Evolutionary conservation across 2,113 vertebrate species (phyloP).

Genomic region (Micromys minutus): DNA sequence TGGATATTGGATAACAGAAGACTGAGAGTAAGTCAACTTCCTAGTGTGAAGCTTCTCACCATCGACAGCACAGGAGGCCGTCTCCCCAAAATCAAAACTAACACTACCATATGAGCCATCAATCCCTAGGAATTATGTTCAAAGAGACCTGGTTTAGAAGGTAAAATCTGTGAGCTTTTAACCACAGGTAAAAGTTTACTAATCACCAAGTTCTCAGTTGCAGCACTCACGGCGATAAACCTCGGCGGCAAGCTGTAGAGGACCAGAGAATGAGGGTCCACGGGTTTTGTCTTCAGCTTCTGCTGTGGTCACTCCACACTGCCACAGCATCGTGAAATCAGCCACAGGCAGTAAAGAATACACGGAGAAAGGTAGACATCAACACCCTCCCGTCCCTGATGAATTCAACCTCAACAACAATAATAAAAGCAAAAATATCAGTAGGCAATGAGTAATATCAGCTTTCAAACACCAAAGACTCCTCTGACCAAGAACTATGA

Average conservation of each 20-base stretch:
- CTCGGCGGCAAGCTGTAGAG: neutral
- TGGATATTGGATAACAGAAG: neutral
- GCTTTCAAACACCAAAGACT: neutral
- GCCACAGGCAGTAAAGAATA: neutral
- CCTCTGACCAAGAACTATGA: constrained; percentile 16
- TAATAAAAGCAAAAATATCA: constrained; percentile 8
- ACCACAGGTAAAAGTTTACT: neutral
- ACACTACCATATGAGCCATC: neutral
- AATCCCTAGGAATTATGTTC: neutral
- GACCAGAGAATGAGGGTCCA: neutral
- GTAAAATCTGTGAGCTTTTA: neutral
- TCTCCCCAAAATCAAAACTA: neutral
- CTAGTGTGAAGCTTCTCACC: neutral
- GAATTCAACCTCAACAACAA: constrained; percentile 18
- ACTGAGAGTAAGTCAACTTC: neutral
- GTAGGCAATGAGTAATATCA: neutral
- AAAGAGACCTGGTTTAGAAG: neutral
- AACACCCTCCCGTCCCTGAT: neutral
- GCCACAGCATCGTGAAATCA: neutral
- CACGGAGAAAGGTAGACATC: neutral
- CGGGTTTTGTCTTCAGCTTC: neutral
- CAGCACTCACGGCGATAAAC: neutral
- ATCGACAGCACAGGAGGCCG: neutral
- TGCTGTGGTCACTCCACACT: neutral
- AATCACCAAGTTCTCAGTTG: neutral